A percentile compares a stretch with the other conserved stretches of the same genome.
Conservation (phyloP, 2,797 vertebrate genomes). For the Spinus pinus region DNA sequence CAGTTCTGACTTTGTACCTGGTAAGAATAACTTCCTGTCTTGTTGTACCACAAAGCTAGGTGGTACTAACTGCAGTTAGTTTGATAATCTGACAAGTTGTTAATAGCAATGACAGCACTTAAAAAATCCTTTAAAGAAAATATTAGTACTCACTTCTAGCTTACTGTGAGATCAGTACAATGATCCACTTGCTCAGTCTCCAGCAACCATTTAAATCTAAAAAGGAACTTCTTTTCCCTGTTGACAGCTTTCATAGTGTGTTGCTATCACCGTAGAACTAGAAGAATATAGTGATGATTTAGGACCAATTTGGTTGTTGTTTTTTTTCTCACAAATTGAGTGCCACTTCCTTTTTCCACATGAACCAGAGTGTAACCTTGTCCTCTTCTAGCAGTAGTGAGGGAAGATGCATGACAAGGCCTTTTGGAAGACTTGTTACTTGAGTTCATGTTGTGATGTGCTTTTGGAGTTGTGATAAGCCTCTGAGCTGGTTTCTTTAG, state of each 20-base stretch:
- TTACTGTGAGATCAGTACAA: not conserved
- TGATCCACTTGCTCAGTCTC: not conserved
- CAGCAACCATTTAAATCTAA: not conserved
- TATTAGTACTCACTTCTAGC: not conserved
- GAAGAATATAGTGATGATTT: not conserved
- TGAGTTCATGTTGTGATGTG: not conserved
- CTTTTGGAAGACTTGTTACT: not conserved
- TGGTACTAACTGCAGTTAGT: not conserved
- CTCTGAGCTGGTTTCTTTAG: not conserved
- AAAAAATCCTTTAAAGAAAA: not conserved
- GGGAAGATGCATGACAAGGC: not conserved
- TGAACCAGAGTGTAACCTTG: not conserved
- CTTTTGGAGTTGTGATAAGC: not conserved
- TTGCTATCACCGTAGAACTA: not conserved
- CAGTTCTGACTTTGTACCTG: not conserved
- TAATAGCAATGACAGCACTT: not conserved
- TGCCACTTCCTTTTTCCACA: not conserved
- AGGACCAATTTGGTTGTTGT: not conserved
- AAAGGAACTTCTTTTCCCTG: not conserved
- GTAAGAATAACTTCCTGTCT: not conserved
- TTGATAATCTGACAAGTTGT: not conserved
- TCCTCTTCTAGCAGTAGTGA: not conserved
- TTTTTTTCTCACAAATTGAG: not conserved
- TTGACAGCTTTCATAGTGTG: not conserved
- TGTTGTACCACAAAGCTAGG: not conserved